A percentile compares a stretch with the other conserved stretches of the same genome.
phyloP scores from a whole-genome alignment of 2,888 invertebrate genomes.

The Encarsia formosa region DNA sequence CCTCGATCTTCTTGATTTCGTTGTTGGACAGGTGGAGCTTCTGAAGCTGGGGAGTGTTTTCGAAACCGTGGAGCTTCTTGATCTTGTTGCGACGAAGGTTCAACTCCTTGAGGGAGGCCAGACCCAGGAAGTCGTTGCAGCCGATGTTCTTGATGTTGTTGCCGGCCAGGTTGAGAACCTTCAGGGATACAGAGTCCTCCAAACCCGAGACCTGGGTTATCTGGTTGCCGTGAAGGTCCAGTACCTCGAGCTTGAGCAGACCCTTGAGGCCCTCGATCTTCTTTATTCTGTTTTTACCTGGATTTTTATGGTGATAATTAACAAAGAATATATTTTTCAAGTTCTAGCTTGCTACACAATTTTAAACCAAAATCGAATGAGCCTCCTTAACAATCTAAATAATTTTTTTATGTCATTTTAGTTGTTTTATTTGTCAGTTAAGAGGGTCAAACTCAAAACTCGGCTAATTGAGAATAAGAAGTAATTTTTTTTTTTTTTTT shows the following conservation, averaged over 20 bases:
- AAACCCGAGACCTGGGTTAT: slow-evolving; percentile 72
- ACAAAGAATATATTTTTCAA: too few species aligned
- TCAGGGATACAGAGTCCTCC: slow-evolving; percentile 67
- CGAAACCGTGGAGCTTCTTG: slow-evolving; percentile 75
- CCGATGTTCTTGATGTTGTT: slow-evolving; percentile 80
- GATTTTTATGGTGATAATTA: neutral
- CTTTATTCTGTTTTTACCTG: slow-evolving; percentile 75
- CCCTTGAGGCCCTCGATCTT: slow-evolving; percentile 72
- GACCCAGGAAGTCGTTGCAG: slow-evolving; percentile 71
- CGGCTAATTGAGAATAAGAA: too few species aligned
- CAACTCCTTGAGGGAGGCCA: slow-evolving; percentile 75
- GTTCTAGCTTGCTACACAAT: too few species aligned
- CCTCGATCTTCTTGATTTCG: slow-evolving; percentile 76
- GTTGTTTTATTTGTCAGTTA: too few species aligned
- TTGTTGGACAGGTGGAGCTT: slow-evolving; percentile 82
- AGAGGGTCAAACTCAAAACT: too few species aligned
- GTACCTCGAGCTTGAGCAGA: slow-evolving; percentile 75
- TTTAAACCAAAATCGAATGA: too few species aligned
- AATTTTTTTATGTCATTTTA: too few species aligned
- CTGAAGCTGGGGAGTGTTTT: slow-evolving; percentile 69
- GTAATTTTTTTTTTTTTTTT: neutral
- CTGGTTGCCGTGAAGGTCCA: slow-evolving; percentile 91
- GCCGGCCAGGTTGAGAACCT: slow-evolving; percentile 89
- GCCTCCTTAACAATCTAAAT: too few species aligned
- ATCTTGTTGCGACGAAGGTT: slow-evolving; percentile 85